Evolutionary conservation across 2,888 invertebrate genomes (phyloP).

Genomic region (Mesopsocus fuscifrons): DNA sequence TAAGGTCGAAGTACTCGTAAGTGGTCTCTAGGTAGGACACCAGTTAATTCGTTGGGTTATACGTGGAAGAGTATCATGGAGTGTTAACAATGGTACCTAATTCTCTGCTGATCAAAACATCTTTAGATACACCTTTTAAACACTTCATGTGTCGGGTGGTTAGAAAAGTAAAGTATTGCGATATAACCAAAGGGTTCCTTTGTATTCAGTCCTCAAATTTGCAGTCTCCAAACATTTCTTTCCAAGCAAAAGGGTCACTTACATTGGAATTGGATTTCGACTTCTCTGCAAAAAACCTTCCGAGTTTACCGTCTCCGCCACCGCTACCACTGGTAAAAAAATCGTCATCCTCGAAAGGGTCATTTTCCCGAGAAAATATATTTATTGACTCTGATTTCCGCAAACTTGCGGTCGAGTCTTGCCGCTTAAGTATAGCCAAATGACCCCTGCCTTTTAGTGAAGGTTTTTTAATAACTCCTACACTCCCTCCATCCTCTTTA

Average conservation of each 20-base stretch:
- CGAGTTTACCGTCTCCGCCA: conserved; percentile 12
- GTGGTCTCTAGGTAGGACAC: too few relatives aligned
- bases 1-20: too few relatives aligned
- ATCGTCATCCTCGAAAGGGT: conserved; percentile 78
- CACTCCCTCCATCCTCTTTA: conserved; percentile 5
- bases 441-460: conserved; percentile 14
- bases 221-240: conserved; percentile 28
- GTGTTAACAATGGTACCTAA: too few relatives aligned
- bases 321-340: conserved; percentile 39
- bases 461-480: conserved; percentile 15
- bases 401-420: conserved; percentile 18
- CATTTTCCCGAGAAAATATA: conserved; percentile 68
- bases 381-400: conserved; percentile 77
- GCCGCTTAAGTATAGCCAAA: conserved; percentile 12
- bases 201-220: conserved; percentile 21
- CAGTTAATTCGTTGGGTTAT: too few relatives aligned
- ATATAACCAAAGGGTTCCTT: too few relatives aligned
- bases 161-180: too few relatives aligned
- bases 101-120: too few relatives aligned
- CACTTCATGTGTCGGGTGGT: too few relatives aligned
- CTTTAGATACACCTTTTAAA: too few relatives aligned
- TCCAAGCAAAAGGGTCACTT: conserved; percentile 25
- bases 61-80: too few relatives aligned
- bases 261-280: conserved; percentile 14
- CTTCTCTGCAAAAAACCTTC: conserved; percentile 13